These are phyloP conservation scores for Trichonephila inaurata DNA, from an alignment of 1,140 invertebrate genomes.

Conservation along the genomic window DNA sequence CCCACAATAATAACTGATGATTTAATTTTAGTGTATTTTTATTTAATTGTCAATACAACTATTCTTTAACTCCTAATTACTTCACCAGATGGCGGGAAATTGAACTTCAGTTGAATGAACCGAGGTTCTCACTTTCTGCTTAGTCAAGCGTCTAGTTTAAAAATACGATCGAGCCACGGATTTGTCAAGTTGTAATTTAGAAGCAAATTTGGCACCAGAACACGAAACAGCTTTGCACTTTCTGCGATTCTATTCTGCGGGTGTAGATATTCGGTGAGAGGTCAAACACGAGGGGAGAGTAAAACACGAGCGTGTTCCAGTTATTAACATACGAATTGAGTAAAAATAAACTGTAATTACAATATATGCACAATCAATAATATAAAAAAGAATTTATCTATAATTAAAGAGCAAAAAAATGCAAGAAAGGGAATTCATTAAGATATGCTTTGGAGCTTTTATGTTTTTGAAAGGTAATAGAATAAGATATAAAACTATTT, in stretches of 20 bases:
- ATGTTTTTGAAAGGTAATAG: too few relatives aligned
- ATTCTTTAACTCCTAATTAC: not conserved
- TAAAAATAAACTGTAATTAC: too few relatives aligned
- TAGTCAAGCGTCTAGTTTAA: conserved; percentile 38
- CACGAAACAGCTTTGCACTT: conserved; percentile 4
- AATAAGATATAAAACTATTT: too few relatives aligned
- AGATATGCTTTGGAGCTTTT: too few relatives aligned
- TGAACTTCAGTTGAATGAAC: not conserved
- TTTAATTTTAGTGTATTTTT: too few relatives aligned
- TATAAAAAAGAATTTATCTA: too few relatives aligned
- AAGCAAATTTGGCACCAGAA: conserved; percentile 12
- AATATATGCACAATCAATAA: too few relatives aligned
- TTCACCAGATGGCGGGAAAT: not conserved
- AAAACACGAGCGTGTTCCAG: not conserved
- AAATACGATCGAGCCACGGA: not conserved
- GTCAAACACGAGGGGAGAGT: not conserved
- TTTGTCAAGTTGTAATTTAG: conserved; percentile 19
- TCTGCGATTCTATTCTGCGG: not conserved
- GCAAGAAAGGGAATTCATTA: too few relatives aligned
- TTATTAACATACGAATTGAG: too few relatives aligned
- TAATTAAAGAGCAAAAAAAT: too few relatives aligned
- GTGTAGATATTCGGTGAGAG: not conserved
- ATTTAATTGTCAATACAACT: not conserved
- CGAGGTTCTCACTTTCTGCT: not conserved
- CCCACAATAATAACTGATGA: too few relatives aligned